phyloP scores from a whole-genome alignment of 1,140 invertebrate genomes.

The Lerema accius region DNA sequence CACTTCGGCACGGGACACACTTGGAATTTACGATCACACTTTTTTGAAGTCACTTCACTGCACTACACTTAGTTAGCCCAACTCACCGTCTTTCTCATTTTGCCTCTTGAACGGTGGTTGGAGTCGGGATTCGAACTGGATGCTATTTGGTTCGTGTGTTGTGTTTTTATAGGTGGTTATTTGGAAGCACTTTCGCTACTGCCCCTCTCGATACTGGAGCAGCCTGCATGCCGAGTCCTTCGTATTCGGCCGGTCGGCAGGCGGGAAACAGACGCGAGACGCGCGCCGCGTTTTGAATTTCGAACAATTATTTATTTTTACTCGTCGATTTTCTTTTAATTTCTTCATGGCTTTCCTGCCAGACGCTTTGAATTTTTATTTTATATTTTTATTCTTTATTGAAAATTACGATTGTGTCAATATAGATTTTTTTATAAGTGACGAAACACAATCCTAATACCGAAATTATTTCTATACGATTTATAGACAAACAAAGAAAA shows the following conservation, averaged over 20 bases:
- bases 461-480: conserved; percentile 27
- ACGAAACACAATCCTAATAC: conserved; percentile 13
- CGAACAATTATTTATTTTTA: conserved; percentile 24
- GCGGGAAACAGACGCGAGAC: conserved; percentile 58
- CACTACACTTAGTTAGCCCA: conserved; percentile 55
- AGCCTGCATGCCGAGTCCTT: conserved; percentile 63
- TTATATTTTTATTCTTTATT: not conserved
- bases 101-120: conserved; percentile 81
- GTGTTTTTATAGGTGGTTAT: conserved; percentile 85
- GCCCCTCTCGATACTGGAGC: conserved; percentile 70
- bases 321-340: conserved; percentile 36
- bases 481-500: conserved; percentile 25
- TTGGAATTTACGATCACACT: conserved; percentile 46
- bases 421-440: conserved; percentile 2
- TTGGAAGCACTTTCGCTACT: conserved; percentile 81
- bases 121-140: conserved; percentile 88
- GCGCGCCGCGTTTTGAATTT: conserved; percentile 53
- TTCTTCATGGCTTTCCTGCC: not conserved
- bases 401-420: no score
- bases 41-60: conserved; percentile 76
- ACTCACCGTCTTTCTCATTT: conserved; percentile 84
- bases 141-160: conserved; percentile 83
- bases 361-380: conserved; percentile 1
- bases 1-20: conserved; percentile 51
- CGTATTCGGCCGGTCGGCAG: conserved; percentile 60